A percentile compares a stretch with the other conserved stretches of the same genome.
phyloP scores from a whole-genome alignment of 2,113 vertebrate species.

The Anguilla rostrata region DNA sequence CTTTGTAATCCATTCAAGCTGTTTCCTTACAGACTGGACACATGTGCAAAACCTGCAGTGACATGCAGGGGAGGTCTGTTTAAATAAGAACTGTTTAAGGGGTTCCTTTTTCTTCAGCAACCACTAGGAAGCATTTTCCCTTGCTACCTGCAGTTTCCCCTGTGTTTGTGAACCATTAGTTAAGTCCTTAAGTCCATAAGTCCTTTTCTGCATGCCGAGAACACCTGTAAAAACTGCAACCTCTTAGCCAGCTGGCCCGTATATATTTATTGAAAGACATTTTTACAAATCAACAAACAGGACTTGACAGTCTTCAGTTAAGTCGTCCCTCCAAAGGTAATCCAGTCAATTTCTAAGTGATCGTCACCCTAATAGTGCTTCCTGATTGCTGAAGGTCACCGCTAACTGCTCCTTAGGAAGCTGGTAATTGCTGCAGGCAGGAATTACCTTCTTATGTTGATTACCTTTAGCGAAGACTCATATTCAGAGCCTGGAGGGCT shows the following conservation, averaged over 20 bases:
- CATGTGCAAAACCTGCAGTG: background rate
- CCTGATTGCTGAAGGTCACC: conserved; percentile 48
- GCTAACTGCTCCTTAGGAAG: conserved; percentile 41
- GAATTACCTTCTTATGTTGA: conserved; percentile 42
- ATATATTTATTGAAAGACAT: no score
- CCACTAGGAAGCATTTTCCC: no score
- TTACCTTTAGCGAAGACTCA: conserved; percentile 28
- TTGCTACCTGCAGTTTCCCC: no score
- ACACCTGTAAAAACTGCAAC: no score
- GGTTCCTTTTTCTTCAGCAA: no score
- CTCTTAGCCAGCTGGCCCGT: no score
- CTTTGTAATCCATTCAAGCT: background rate
- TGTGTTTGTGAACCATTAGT: no score
- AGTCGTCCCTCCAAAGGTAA: background rate
- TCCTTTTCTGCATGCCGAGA: no score
- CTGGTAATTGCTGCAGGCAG: conserved; percentile 41
- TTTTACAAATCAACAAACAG: background rate
- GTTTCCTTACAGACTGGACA: background rate
- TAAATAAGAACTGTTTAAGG: no score
- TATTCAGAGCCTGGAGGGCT: conserved; percentile 33
- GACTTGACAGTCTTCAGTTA: no score
- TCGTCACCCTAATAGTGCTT: conserved; percentile 26
- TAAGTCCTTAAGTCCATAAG: no score
- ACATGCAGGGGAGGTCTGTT: background rate
- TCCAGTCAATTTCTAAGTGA: conserved; percentile 13